Evolutionary conservation across 1,140 invertebrate genomes (phyloP).

Genomic region (Armadillidium nasatum): DNA sequence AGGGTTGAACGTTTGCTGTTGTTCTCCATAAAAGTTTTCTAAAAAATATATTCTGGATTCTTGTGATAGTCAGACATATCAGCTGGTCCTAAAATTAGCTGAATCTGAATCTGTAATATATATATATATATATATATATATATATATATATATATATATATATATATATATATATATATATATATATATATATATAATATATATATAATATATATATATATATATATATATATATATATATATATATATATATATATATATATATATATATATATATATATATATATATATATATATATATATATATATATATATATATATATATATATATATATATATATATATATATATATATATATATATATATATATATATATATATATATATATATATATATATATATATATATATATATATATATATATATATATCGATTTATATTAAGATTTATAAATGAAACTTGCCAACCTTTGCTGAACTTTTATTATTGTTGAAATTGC

Average conservation of each 20-base stretch:
- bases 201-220: neutral
- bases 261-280: neutral
- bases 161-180: neutral
- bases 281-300: slow-evolving; percentile 11
- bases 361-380: neutral
- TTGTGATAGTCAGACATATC: slow-evolving; percentile 25
- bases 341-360: slow-evolving; percentile 21
- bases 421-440: neutral
- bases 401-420: slow-evolving; percentile 23
- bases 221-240: slow-evolving; percentile 16
- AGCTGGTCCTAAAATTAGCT: slow-evolving; percentile 13
- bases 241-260: slow-evolving; percentile 21
- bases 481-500: no score
- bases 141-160: slow-evolving; percentile 5
- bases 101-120: slow-evolving; percentile 22
- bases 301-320: neutral
- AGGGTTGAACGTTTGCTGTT: slow-evolving; percentile 16
- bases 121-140: slow-evolving; percentile 16
- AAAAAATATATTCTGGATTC: slow-evolving; percentile 32
- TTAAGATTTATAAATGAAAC: no score
- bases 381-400: slow-evolving; percentile 1
- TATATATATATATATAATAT: slow-evolving; percentile 18
- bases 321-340: neutral
- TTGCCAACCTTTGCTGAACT: no score
- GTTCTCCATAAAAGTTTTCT: slow-evolving; percentile 30